Percentiles rank a stretch among this genome's conserved stretches.
Conservation (phyloP, 1,140 invertebrate species). For the Bilobella aurantiaca region DNA sequence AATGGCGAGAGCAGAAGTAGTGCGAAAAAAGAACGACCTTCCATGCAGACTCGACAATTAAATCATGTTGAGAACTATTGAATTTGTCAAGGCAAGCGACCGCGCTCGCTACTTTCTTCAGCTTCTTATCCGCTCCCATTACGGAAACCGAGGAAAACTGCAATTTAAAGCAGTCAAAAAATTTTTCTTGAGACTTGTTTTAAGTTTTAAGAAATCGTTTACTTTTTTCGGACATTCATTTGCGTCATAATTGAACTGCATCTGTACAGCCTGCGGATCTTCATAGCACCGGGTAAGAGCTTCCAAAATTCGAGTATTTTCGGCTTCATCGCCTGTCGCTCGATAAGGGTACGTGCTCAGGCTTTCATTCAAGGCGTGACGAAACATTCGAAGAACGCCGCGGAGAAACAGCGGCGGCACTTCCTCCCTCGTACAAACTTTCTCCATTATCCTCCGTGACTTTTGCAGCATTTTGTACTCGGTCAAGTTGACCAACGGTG, state of each 20-base stretch:
- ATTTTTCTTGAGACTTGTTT: neutral
- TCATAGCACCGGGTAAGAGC: neutral
- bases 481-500: neutral
- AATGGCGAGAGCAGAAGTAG: constrained; percentile 16
- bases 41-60: constrained; percentile 12
- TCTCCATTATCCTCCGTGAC: constrained; percentile 7
- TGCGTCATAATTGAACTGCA: neutral
- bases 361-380: constrained; percentile 14
- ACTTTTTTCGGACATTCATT: neutral
- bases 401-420: constrained; percentile 3
- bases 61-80: constrained; percentile 8
- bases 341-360: constrained; percentile 1
- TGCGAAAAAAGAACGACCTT: constrained; percentile 14
- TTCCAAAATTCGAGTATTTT: neutral
- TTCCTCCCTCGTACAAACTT: constrained; percentile 10
- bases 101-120: neutral
- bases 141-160: neutral
- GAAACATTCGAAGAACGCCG: constrained; percentile 15
- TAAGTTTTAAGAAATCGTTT: neutral
- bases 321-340: neutral
- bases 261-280: neutral
- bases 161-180: neutral
- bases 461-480: constrained; percentile 16
- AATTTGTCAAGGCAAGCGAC: neutral
- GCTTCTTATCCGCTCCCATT: neutral